Evolutionary conservation across 2,888 invertebrate genomes (phyloP).

Genomic region (Petrolisthes manimaculis): DNA sequence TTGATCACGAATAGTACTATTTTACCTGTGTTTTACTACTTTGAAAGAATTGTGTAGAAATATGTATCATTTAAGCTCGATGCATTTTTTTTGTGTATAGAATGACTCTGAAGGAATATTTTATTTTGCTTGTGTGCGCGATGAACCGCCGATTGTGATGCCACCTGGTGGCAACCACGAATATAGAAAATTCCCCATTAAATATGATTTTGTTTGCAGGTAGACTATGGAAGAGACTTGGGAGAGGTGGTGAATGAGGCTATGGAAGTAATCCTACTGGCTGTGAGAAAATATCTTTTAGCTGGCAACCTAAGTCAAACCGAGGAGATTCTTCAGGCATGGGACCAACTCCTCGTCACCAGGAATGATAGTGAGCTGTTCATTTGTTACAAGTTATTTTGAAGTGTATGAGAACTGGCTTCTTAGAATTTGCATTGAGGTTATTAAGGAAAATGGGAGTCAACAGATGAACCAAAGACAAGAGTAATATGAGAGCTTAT

Average conservation of each 20-base stretch:
- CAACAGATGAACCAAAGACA: not conserved
- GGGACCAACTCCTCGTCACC: conserved; percentile 38
- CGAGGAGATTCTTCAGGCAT: conserved; percentile 58
- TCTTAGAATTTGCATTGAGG: not conserved
- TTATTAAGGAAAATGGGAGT: not conserved
- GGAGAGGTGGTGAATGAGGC: conserved; percentile 66
- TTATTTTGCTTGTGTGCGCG: too few relatives aligned
- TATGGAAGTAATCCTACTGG: conserved; percentile 57
- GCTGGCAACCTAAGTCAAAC: conserved; percentile 7
- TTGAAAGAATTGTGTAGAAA: too few relatives aligned
- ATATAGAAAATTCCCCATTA: too few relatives aligned
- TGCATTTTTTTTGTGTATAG: too few relatives aligned
- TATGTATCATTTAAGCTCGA: too few relatives aligned
- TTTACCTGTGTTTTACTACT: too few relatives aligned
- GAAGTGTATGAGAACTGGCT: too few relatives aligned
- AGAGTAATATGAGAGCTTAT: too few relatives aligned
- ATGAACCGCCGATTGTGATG: too few relatives aligned
- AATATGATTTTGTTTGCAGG: conserved; percentile 65
- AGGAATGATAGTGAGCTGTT: conserved; percentile 37
- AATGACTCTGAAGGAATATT: too few relatives aligned
- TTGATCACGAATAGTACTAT: too few relatives aligned
- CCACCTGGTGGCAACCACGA: too few relatives aligned
- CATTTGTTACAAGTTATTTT: not conserved
- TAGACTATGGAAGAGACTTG: conserved; percentile 68
- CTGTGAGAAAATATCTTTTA: conserved; percentile 65